Evolutionary conservation across 2,888 invertebrate genomes (phyloP), one percentile per base, ranked within the genome.

Genomic region (Saturnia pavonia): DNA sequence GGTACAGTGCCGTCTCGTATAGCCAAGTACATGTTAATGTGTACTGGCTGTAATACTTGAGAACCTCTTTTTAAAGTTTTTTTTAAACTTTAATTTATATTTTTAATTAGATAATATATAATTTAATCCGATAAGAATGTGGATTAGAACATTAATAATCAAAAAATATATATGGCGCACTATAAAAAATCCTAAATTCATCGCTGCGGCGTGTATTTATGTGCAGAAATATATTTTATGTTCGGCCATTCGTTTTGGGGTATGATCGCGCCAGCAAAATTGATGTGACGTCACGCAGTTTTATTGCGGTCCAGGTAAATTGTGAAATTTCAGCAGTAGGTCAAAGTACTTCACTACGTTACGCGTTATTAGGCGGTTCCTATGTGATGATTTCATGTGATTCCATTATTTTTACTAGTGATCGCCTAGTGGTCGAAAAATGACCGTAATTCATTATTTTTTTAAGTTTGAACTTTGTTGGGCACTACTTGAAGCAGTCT

Each of bases 171-270:
- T n/a, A 68, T 34, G 11, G 45, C 8, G 25, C 54, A 3, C 27
- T 27, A 60, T 60, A 60, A 60, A 60, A 60, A 14, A 1, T 27
- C 57, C 68, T 54, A 34, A 71, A 42, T 71, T 34, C 71, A 68
- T n/a, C 63, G 63, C 68, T 68, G 63, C 67, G 43, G 73, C 25
- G 57, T 67, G 75, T 74, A 75, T 75, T 76, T 75, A 73, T 76
- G 75, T 74, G 72, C 48, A 27, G 66, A 71, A 71, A 71, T 75
- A 74, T 76, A 77, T 76, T 73, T 76, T 72, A 73, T 71, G 73
- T 72, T 67, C 69, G 69, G 69, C 43, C 74, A 57, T 69, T 70
- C 71, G 70, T 70, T 34, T 70, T 60, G 57, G 63, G 67, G 57
- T 68, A 68, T 72, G 68, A 71, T 71, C 71, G 73, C 65, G 68